phyloP scores from a whole-genome alignment of 1,140 invertebrate species.

The Pristionchus pacificus region DNA sequence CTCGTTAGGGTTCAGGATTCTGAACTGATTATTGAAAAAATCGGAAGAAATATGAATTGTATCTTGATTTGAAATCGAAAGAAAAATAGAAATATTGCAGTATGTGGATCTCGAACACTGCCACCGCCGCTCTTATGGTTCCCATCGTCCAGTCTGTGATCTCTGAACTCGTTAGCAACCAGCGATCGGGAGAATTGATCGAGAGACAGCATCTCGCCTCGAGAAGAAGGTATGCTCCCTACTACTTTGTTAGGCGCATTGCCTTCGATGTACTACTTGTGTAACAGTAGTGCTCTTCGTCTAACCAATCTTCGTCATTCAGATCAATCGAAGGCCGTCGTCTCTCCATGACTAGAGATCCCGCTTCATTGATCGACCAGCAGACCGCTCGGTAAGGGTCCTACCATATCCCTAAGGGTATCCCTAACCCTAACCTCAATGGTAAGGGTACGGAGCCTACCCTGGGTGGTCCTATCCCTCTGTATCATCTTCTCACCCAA shows the following conservation, averaged over 20 bases:
- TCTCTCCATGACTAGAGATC: neutral
- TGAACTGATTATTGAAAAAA: neutral
- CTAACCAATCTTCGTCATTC: neutral
- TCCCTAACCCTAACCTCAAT: no score
- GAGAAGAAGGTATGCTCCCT: neutral
- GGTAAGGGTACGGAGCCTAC: no score
- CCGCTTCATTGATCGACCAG: neutral
- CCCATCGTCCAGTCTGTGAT: constrained; percentile 59
- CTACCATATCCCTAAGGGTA: no score
- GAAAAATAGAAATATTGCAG: constrained; percentile 54
- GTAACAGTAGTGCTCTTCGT: neutral
- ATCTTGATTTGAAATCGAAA: neutral
- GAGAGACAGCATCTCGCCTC: neutral
- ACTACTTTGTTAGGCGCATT: neutral
- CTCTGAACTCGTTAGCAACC: constrained; percentile 33
- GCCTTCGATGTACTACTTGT: neutral
- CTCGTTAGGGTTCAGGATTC: no score
- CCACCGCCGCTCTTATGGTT: constrained; percentile 61
- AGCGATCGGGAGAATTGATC: constrained; percentile 12
- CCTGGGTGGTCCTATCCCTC: no score
- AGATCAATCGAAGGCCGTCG: neutral
- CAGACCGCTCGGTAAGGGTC: no score
- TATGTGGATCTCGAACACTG: constrained; percentile 62
- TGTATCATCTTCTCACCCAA: no score
- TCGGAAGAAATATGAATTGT: neutral